Percentiles rank a stretch among this genome's conserved stretches.
Conservation (phyloP, 2,113 vertebrate genomes). For the Ancistrus triradiatus region DNA sequence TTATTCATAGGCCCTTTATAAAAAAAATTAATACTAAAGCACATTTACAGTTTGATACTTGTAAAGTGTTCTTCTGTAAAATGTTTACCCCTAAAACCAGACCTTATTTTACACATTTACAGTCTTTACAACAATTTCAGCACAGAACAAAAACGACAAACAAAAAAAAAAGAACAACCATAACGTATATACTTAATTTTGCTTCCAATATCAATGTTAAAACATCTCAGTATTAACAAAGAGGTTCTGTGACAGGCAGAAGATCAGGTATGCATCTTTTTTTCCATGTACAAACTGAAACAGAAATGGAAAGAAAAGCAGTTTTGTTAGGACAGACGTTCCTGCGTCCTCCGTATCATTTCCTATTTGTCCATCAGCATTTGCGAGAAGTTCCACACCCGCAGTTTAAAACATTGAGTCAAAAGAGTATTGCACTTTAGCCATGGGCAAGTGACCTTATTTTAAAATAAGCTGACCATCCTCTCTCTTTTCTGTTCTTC, state of each 20-base stretch:
- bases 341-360: conserved; percentile 46
- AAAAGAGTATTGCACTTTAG: conserved; percentile 62
- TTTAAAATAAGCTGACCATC: conserved; percentile 21
- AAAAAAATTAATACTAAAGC: conserved; percentile 77
- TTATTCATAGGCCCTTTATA: conserved; percentile 75
- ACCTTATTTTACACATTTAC: conserved; percentile 75
- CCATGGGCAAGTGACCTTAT: conserved; percentile 27
- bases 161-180: conserved; percentile 43
- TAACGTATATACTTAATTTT: conserved; percentile 51
- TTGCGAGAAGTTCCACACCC: conserved; percentile 36
- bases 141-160: conserved; percentile 23
- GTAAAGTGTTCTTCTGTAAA: conserved; percentile 66
- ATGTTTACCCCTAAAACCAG: conserved; percentile 67
- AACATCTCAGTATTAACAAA: conserved; percentile 59
- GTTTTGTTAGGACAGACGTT: conserved; percentile 44
- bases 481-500: conserved; percentile 7
- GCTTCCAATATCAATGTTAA: conserved; percentile 49
- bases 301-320: conserved; percentile 52
- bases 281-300: conserved; percentile 41
- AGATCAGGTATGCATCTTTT: no score
- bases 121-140: conserved; percentile 56
- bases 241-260: conserved; percentile 49
- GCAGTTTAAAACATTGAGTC: conserved; percentile 29
- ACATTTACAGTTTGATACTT: conserved; percentile 76
- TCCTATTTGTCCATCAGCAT: conserved; percentile 43